Base-by-base conservation (phyloP, 2,888 invertebrate species). In the Eremobia ochroleuca region DNA sequence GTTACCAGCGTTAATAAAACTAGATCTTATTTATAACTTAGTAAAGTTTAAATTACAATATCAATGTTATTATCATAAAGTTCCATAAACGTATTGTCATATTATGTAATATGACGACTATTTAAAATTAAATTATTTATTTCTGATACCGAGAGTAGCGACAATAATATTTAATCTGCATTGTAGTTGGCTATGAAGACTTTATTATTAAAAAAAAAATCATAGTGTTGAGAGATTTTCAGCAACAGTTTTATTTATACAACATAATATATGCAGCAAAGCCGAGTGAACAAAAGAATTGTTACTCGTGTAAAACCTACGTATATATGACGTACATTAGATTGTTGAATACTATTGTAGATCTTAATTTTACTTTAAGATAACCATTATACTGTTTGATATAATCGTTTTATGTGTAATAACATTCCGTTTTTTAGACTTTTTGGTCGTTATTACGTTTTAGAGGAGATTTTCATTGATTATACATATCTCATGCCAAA, bases 391-490 rank as follows among this genome's bases (percentile, higher is more conserved):
- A 89, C 87, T 77, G 83, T 91, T 92, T 92, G 84, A 90, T 91
- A 89, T 80, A 89, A 89, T 90, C 76, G 65, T 88, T 86, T 81
- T 88, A 73, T 87, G 87, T 86, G 77, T 88, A 86, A 89, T 89
- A 87, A 94, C 94, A 94, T 94, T 94, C 94, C 94, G 92, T 92
- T 92, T 92, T 90, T 80, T 91, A 91, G 89, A 88, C 86, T 83
- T 88, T 87, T 90, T 86, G 88, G 88, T 89, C 84, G 72, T 88
- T 87, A 79, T 87, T 85, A 79, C 88, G 79, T 87, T 89, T 85
- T 89, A 87, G 79, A 86, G 69, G 71, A 25, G 31, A 80, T 78
- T 83, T 85, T 84, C 73, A 87, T 76, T 82, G 80, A 76, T 76
- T 85, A 85, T 73, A 85, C 79, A 81, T 83, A 83, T 86, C 75